Evolutionary conservation across 2,797 vertebrate species (phyloP).

Genomic region (Picus viridis): DNA sequence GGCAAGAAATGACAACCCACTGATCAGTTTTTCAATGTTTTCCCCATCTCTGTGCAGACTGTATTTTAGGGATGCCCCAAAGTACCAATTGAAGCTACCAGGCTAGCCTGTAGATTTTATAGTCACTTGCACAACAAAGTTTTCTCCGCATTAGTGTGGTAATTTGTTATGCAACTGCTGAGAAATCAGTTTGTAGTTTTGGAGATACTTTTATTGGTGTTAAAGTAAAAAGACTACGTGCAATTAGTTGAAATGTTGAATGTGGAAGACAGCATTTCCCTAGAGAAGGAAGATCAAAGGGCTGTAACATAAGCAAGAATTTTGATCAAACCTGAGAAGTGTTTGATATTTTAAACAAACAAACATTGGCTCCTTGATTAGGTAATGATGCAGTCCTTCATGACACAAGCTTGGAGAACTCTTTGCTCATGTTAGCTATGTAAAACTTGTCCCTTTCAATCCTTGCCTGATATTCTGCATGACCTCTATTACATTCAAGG

Average conservation of each 20-base stretch:
- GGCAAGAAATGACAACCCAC: background rate
- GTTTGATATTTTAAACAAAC: slow-evolving; percentile 34
- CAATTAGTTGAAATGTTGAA: slow-evolving; percentile 2
- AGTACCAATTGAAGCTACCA: background rate
- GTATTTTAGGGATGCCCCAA: background rate
- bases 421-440: background rate
- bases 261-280: background rate
- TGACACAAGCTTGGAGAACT: background rate
- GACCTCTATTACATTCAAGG: background rate
- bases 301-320: background rate
- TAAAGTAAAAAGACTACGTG: background rate
- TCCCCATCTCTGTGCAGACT: background rate
- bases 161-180: background rate
- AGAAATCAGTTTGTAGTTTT: background rate
- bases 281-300: background rate
- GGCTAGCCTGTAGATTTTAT: background rate
- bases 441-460: background rate
- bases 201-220: background rate
- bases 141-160: background rate
- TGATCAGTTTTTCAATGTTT: background rate
- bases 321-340: slow-evolving; percentile 3
- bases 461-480: background rate
- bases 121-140: background rate
- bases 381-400: rapidly evolving
- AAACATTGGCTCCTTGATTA: slow-evolving; percentile 24